Base-by-base conservation (phyloP, 2,113 vertebrate genomes). In the Lepisosteus osseus region DNA sequence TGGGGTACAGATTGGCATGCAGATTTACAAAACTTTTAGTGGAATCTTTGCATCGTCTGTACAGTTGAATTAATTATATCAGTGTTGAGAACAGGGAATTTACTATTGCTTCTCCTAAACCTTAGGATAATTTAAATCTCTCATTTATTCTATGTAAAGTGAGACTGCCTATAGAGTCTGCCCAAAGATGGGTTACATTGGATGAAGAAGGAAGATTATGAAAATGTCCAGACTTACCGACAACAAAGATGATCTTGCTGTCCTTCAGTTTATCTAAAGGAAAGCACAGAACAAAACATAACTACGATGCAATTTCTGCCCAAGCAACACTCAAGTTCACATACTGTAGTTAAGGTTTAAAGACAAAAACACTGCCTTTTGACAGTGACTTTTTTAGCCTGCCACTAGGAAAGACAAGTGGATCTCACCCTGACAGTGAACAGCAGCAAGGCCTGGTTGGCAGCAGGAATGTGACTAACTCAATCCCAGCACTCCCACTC, bases 171-270 rank as follows among this genome's bases (percentile, higher is more conserved):
- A 29, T 29, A 29, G 29, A 29, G 29, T 29, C 29, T 29, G 29
- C 29, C 29, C 29, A 59, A 40, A 45, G 12, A 2, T 51, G 51
- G 15, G n/a, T 54, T 8, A 68, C 1, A 54, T 62, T 43, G n/a
- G 12, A 57, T 12, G 6, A 57, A 8, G 44, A 41, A 14, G 12
- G 15, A 41, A 43, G 13, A 15, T 40, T n/a, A 57, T 65, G 4
- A 54, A 42, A 44, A 42, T 42, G 47, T 68, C 14, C 14, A 47
- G 54, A 96, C 97, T 98, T 85, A 99, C 97, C 97, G 77, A 99
- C 97, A 67, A 99, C 97, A 1, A 99, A 98, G 90, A 99, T 95
- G 91, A 99, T 98, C 87, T 97, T 99, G 73, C 90, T 84, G 62
- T 94, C 88, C 84, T 98, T 99, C 78, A 99, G 88, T 82, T 98